Evolutionary conservation across 2,113 vertebrate species (phyloP), one percentile per base, ranked within the genome.

Genomic region (Limanda limanda): DNA sequence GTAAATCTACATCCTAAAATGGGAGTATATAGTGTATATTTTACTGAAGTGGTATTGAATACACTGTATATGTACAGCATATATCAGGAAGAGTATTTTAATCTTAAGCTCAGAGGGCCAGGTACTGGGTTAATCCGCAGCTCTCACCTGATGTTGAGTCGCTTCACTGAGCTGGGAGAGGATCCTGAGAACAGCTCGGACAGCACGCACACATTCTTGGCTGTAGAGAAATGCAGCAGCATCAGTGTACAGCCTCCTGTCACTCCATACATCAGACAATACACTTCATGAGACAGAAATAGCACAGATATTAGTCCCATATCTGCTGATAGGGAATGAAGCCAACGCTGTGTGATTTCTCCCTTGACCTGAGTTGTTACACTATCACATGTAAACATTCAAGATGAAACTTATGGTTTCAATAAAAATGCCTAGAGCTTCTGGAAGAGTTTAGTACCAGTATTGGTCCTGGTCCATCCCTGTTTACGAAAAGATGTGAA

Each of bases 141-240:
- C 2, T 35, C 59, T 76, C 94, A 97, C 97, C 96, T 98, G 89
- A 99, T 93, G 83, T 99, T 94, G 60, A 99, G 88, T 47, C 92
- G 93, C 76, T 89, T 94, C 63, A 98, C 89, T 23, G 92, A 93
- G 85, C 95, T 95, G 1, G 92, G 90, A 11, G 94, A 94, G 68
- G 95, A 79, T 83, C 95, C 93, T 42, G 95, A 95, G 90, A 96
- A 98, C 56, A 99, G 94, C 51, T 96, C 95, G 54, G 95, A 95
- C 71, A 98, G 87, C 24, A 94, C 94, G 56, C 94, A 77, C 20
- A 96, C 91, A 52, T 94, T 91, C 79, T 95, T 96, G 14, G 96
- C 97, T 98, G 88, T 76, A 1, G 45, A 80, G 17, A 72, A 6
- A 86, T 2, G 18, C 0, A 59, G 15, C 31, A 31, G 31, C 31